These are phyloP conservation scores for Pachyuromys duprasi DNA, from an alignment of 2,797 vertebrate species.

Conservation along the genomic window DNA sequence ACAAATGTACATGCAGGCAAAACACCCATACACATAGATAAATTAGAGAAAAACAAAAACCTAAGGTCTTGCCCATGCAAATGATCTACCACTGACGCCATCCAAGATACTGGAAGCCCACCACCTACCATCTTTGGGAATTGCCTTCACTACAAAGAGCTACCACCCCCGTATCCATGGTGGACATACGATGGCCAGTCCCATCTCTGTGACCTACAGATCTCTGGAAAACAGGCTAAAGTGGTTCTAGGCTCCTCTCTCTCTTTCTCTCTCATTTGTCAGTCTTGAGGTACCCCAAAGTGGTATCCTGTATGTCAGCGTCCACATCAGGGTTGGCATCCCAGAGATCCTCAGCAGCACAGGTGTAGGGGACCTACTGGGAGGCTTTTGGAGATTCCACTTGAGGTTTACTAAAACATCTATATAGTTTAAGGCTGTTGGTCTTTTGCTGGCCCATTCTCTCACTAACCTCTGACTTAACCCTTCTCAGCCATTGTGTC, in stretches of 20 bases:
- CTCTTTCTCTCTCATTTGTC: too few species aligned
- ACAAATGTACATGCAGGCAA: neutral
- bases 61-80: neutral
- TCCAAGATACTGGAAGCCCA: neutral
- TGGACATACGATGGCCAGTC: fast-evolving
- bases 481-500: too few species aligned
- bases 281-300: neutral
- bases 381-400: too few species aligned
- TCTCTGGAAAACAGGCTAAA: neutral
- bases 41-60: neutral
- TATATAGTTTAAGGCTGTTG: too few species aligned
- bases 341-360: neutral
- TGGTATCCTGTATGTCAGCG: neutral
- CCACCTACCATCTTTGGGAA: neutral
- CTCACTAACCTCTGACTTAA: too few species aligned
- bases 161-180: neutral
- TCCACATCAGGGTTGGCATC: neutral
- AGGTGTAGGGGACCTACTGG: too few species aligned
- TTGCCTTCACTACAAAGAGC: neutral
- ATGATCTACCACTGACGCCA: neutral
- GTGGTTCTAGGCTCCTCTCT: too few species aligned
- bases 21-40: neutral
- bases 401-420: too few species aligned
- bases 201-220: neutral
- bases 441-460: too few species aligned